phyloP scores from a whole-genome alignment of 2,888 invertebrate genomes.

The Leistus spinibarbis region DNA sequence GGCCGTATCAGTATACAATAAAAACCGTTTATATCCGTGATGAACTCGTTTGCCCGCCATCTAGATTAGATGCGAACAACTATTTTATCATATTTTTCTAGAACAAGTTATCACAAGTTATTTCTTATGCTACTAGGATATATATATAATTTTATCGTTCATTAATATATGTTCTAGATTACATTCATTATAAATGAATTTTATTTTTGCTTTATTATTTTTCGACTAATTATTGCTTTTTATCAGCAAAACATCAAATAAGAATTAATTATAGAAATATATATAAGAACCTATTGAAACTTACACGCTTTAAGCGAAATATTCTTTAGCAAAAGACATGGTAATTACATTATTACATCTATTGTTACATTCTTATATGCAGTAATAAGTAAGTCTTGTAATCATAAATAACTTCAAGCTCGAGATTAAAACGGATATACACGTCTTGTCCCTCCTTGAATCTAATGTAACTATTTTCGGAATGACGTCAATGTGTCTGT shows the following conservation, averaged over 20 bases:
- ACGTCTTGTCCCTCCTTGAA: no score
- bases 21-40: not conserved
- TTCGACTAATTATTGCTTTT: constrained; percentile 19
- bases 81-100: constrained; percentile 36
- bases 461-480: no score
- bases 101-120: constrained; percentile 31
- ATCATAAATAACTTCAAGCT: no score
- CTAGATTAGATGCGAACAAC: constrained; percentile 29
- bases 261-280: no score
- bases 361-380: no score
- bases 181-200: constrained; percentile 27
- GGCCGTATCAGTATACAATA: not conserved
- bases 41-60: constrained; percentile 8
- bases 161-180: constrained; percentile 37
- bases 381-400: no score
- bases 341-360: no score
- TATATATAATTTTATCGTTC: constrained; percentile 38
- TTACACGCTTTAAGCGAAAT: no score
- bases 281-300: no score
- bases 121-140: constrained; percentile 34
- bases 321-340: no score
- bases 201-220: constrained; percentile 28
- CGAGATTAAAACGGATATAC: no score
- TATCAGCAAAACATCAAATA: not conserved
- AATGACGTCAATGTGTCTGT: no score